phyloP scores from a whole-genome alignment of 2,888 invertebrate genomes.

The Synergus japonicus region DNA sequence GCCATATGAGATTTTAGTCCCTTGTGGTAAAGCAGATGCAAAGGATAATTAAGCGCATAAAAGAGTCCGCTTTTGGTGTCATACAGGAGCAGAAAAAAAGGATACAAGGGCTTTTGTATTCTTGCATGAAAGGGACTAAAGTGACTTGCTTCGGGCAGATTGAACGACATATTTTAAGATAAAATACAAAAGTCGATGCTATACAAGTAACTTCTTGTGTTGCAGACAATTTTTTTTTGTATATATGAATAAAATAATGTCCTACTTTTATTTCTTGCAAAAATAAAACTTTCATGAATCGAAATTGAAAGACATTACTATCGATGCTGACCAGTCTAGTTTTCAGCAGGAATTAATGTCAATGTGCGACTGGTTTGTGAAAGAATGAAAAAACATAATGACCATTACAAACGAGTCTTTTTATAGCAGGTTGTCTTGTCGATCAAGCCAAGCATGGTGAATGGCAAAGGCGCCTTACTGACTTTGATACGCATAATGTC shows the following conservation, averaged over 20 bases:
- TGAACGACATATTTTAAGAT: neutral
- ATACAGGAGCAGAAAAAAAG: neutral
- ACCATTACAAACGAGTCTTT: slow-evolving; percentile 34
- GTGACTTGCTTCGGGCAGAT: neutral
- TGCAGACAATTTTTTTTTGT: neutral
- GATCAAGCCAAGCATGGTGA: slow-evolving; percentile 12
- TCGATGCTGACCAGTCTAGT: slow-evolving; percentile 1
- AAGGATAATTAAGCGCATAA: slow-evolving; percentile 18
- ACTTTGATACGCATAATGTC: slow-evolving; percentile 23
- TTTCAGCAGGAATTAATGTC: slow-evolving; percentile 22
- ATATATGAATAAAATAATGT: neutral
- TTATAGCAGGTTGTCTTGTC: slow-evolving; percentile 2
- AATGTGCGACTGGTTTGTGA: slow-evolving; percentile 3
- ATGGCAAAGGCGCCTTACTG: slow-evolving; percentile 20
- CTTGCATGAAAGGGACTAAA: neutral
- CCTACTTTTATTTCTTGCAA: neutral
- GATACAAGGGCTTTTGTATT: slow-evolving; percentile 5
- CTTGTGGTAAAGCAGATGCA: slow-evolving; percentile 20
- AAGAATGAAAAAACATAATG: slow-evolving; percentile 15
- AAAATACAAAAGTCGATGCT: neutral
- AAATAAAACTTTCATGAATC: slow-evolving; percentile 1
- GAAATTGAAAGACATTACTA: slow-evolving; percentile 2
- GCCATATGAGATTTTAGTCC: neutral
- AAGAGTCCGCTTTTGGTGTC: slow-evolving; percentile 25
- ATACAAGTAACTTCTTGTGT: neutral